A percentile compares a stretch with the other conserved stretches of the same genome.
phyloP scores from a whole-genome alignment of 1,140 invertebrate genomes.

The Trissolcus basalis region DNA sequence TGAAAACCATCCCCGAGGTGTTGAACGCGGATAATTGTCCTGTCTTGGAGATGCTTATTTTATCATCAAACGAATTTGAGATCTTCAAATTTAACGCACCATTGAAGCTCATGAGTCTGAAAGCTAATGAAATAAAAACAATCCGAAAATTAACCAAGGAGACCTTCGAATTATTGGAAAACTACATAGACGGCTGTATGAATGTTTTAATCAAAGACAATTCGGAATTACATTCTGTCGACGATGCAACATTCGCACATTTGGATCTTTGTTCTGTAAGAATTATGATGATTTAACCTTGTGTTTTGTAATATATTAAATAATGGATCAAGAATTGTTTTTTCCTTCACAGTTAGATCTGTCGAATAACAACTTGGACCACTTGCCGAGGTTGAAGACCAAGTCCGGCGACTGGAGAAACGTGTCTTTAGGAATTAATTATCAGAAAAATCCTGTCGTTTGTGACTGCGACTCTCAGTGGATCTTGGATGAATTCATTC shows the following conservation, averaged over 20 bases:
- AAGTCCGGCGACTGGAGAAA: constrained; percentile 32
- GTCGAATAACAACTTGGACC: constrained; percentile 64
- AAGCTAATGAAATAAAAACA: constrained; percentile 45
- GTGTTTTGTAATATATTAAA: no score
- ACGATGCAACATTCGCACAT: constrained; percentile 58
- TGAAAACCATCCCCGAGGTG: constrained; percentile 63
- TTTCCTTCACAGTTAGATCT: constrained; percentile 65
- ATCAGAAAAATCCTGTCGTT: constrained; percentile 70
- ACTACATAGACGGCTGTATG: constrained; percentile 57
- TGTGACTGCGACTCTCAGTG: constrained; percentile 70
- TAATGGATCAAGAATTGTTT: constrained; percentile 3
- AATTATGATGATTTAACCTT: not conserved
- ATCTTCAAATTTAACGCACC: constrained; percentile 58
- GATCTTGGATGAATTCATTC: constrained; percentile 65
- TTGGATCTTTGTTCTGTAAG: constrained; percentile 68
- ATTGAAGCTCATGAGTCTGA: constrained; percentile 59
- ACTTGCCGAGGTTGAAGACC: constrained; percentile 53
- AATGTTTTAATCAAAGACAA: constrained; percentile 50
- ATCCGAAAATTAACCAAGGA: constrained; percentile 59
- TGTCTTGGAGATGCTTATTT: constrained; percentile 51
- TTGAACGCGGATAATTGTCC: constrained; percentile 64
- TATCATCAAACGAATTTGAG: constrained; percentile 63
- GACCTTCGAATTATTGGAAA: constrained; percentile 58
- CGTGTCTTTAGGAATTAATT: constrained; percentile 59
- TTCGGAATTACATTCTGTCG: constrained; percentile 30